Evolutionary conservation across 1,140 invertebrate species (phyloP).

Genomic region (Drosophila miranda): DNA sequence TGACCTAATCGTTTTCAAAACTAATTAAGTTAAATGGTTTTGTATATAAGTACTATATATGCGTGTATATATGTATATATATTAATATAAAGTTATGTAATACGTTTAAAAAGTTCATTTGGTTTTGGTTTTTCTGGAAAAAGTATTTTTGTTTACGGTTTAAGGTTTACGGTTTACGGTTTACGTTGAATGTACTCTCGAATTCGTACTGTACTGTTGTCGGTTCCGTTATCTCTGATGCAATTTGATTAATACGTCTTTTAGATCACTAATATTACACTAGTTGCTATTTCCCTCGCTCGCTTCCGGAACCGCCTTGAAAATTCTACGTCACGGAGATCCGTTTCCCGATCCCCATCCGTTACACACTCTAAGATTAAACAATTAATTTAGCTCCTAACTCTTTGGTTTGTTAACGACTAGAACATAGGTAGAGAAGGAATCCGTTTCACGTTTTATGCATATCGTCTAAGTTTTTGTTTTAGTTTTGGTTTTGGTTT

Average conservation of each 20-base stretch:
- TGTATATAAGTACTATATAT: conserved; percentile 54
- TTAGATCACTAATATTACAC: conserved; percentile 72
- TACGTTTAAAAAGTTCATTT: conserved; percentile 62
- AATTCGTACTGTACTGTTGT: not conserved
- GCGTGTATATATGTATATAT: conserved; percentile 48
- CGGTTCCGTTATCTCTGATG: conserved; percentile 53
- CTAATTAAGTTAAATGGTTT: conserved; percentile 67
- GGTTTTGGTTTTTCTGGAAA: conserved; percentile 57
- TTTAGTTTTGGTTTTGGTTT: conserved; percentile 8
- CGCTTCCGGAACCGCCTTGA: conserved; percentile 18
- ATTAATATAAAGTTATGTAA: conserved; percentile 68
- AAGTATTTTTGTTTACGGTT: conserved; percentile 66
- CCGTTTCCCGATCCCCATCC: too few relatives aligned
- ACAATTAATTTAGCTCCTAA: conserved; percentile 47
- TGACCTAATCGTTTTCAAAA: conserved; percentile 77
- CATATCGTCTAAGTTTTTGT: conserved; percentile 46
- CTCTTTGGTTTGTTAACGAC: conserved; percentile 75
- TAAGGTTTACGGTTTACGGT: conserved; percentile 18
- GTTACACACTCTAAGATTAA: conserved; percentile 42
- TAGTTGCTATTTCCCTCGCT: conserved; percentile 70
- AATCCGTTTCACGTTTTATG: conserved; percentile 60
- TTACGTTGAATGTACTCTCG: too few relatives aligned
- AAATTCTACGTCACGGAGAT: too few relatives aligned
- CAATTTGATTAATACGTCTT: conserved; percentile 78
- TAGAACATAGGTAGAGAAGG: conserved; percentile 75